A percentile compares a stretch with the other conserved stretches of the same genome.
Conservation (phyloP, 2,797 vertebrate genomes). For the Oreochromis grahami region DNA sequence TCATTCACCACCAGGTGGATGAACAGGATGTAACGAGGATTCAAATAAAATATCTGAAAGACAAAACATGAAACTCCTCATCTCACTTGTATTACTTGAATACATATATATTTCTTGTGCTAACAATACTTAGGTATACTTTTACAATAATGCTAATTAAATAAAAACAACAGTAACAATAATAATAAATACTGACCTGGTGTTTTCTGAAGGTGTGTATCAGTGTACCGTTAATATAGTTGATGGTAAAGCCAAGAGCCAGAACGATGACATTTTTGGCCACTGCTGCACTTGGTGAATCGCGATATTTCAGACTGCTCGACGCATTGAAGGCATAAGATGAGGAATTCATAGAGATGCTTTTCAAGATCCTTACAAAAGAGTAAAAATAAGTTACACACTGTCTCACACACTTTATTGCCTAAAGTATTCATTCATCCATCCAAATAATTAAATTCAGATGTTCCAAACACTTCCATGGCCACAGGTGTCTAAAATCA, state of each 20-base stretch:
- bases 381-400: not conserved
- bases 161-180: not conserved
- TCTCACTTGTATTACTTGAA: not conserved
- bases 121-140: not conserved
- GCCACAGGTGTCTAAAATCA: not conserved
- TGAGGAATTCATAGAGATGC: constrained; percentile 27
- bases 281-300: constrained; percentile 23
- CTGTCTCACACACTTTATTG: not conserved
- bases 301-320: not conserved
- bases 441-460: not conserved
- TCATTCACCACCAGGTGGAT: constrained; percentile 74
- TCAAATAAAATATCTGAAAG: constrained; percentile 41
- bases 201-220: constrained; percentile 61
- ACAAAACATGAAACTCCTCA: not conserved
- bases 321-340: not conserved
- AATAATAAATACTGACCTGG: constrained; percentile 11
- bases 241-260: constrained; percentile 56
- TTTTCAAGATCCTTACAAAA: not conserved
- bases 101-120: not conserved
- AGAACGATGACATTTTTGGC: constrained; percentile 61
- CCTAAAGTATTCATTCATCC: not conserved
- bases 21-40: constrained; percentile 71
- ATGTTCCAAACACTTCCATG: not conserved
- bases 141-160: not conserved
- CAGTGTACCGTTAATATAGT: constrained; percentile 58